A percentile compares a stretch with the other conserved stretches of the same genome.
Evolutionary conservation across 2,888 invertebrate species (phyloP).

Genomic region (Bruchidius siliquastri): DNA sequence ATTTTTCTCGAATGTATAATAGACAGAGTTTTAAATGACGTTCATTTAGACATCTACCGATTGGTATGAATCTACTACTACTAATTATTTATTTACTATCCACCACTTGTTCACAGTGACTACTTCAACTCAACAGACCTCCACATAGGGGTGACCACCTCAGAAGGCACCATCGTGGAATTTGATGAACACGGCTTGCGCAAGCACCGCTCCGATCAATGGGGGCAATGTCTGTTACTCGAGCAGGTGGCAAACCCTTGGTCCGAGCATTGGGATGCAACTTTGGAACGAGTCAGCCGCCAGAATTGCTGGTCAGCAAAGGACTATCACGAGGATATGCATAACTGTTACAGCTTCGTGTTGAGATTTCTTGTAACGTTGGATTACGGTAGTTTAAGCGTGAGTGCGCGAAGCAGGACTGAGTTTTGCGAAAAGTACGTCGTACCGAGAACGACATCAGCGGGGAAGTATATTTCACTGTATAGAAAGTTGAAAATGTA

Average conservation of each 20-base stretch:
- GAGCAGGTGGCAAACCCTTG: constrained; percentile 61
- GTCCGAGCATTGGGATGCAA: constrained; percentile 66
- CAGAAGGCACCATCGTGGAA: constrained; percentile 74
- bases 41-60: no score
- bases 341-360: constrained; percentile 86
- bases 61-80: no score
- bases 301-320: constrained; percentile 62
- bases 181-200: constrained; percentile 76
- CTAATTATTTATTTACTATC: no score
- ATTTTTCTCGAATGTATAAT: no score
- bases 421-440: constrained; percentile 77
- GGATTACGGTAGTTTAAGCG: constrained; percentile 65
- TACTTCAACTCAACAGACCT: constrained; percentile 79
- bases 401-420: constrained; percentile 62
- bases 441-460: constrained; percentile 74
- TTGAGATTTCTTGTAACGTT: constrained; percentile 71
- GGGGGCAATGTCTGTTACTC: constrained; percentile 67
- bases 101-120: constrained; percentile 57
- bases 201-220: constrained; percentile 51
- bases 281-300: constrained; percentile 57
- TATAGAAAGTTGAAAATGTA: constrained; percentile 65
- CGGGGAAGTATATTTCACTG: constrained; percentile 79
- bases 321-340: constrained; percentile 68
- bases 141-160: constrained; percentile 87
- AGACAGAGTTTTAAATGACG: no score